Evolutionary conservation across 1,140 invertebrate species (phyloP).

Genomic region (Batillaria attramentaria): DNA sequence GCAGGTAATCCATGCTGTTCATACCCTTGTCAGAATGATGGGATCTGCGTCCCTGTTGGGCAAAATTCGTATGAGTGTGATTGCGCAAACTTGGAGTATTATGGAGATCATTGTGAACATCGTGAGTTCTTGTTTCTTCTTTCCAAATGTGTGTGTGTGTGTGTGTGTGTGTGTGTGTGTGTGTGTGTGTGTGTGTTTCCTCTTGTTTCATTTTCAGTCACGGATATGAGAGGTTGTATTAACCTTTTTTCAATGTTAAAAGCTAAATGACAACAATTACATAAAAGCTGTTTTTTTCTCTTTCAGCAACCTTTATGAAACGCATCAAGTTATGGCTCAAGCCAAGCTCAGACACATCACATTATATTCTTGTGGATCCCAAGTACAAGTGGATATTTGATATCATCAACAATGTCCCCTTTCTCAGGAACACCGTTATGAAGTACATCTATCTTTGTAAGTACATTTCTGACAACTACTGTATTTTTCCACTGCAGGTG

Average conservation of each 20-base stretch:
- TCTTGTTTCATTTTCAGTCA: neutral
- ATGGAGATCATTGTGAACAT: constrained; percentile 66
- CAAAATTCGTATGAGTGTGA: constrained; percentile 65
- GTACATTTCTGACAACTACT: constrained; percentile 39
- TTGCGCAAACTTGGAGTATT: constrained; percentile 63
- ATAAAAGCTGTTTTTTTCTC: neutral
- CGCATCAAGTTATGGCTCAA: constrained; percentile 56
- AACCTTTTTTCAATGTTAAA: neutral
- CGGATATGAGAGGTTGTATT: neutral
- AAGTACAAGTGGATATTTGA: constrained; percentile 63
- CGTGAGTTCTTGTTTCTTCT: constrained; percentile 56
- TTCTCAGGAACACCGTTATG: constrained; percentile 58
- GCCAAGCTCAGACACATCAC: constrained; percentile 57
- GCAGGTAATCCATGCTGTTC: constrained; percentile 67
- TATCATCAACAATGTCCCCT: constrained; percentile 61
- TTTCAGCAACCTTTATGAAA: constrained; percentile 58
- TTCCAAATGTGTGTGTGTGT: neutral
- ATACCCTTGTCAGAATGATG: constrained; percentile 68
- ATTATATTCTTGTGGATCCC: constrained; percentile 56
- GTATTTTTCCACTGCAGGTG: neutral
- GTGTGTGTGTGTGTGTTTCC: neutral
- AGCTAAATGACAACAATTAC: neutral
- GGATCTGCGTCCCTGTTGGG: constrained; percentile 63
- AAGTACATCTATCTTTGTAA: constrained; percentile 67
- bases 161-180: constrained; percentile 17